These are phyloP conservation scores for Autographa pulchrina DNA, from an alignment of 2,888 invertebrate genomes.

Conservation along the genomic window DNA sequence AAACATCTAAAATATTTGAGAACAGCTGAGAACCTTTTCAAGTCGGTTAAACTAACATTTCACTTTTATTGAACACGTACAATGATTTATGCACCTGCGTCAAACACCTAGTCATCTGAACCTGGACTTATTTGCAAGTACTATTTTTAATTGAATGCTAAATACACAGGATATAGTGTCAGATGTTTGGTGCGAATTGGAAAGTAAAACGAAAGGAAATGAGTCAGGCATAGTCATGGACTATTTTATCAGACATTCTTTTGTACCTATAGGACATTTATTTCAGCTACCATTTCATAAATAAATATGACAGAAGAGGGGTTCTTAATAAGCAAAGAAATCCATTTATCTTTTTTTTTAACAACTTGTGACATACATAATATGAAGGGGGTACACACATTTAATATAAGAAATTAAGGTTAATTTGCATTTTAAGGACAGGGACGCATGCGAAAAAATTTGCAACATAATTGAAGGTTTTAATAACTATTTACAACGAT, in stretches of 20 bases:
- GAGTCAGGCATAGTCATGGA: conserved; percentile 39
- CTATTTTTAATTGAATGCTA: conserved; percentile 6
- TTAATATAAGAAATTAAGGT: neutral
- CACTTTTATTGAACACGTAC: neutral
- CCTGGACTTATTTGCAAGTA: neutral
- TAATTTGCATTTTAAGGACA: neutral
- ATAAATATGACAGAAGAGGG: too few species aligned
- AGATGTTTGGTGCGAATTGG: conserved; percentile 24
- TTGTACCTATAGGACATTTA: conserved; percentile 39
- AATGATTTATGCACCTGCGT: neutral
- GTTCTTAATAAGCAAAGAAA: too few species aligned
- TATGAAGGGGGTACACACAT: too few species aligned
- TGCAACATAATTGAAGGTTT: too few species aligned
- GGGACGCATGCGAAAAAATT: neutral
- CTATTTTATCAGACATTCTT: conserved; percentile 50
- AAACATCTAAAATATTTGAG: too few species aligned
- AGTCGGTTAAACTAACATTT: neutral
- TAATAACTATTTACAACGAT: too few species aligned
- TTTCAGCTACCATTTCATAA: conserved; percentile 1
- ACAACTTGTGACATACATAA: too few species aligned
- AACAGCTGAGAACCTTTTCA: too few species aligned
- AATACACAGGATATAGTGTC: conserved; percentile 39
- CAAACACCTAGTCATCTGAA: neutral
- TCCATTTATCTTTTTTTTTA: too few species aligned
- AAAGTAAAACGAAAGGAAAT: conserved; percentile 43